phyloP scores from a whole-genome alignment of 2,888 invertebrate species.

The Metallyticus violacea region DNA sequence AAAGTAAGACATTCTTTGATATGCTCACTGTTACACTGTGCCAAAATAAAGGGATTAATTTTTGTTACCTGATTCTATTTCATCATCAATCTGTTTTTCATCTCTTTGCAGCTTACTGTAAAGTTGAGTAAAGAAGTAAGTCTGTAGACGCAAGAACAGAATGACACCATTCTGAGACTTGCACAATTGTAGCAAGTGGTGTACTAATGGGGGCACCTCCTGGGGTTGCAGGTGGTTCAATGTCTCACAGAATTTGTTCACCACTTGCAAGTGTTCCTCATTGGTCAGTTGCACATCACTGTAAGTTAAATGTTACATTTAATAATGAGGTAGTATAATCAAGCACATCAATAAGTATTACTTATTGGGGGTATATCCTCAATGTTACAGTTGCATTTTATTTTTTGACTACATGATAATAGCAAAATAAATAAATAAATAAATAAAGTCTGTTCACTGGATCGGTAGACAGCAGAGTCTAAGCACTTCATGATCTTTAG shows the following conservation, averaged over 20 bases:
- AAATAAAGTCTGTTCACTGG: too few species aligned
- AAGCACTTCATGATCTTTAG: too few species aligned
- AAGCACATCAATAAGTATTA: too few species aligned
- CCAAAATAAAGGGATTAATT: too few species aligned
- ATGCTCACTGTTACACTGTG: too few species aligned
- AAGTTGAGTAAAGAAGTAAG: constrained; percentile 47
- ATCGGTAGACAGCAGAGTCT: too few species aligned
- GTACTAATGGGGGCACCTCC: constrained; percentile 63
- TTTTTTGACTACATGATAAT: too few species aligned
- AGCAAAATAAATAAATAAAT: too few species aligned
- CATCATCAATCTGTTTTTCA: not conserved
- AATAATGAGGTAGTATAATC: not conserved
- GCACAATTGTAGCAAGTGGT: constrained; percentile 63
- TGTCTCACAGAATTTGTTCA: constrained; percentile 60
- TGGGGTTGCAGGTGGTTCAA: constrained; percentile 58
- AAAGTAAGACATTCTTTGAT: too few species aligned
- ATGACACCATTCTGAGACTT: constrained; percentile 47
- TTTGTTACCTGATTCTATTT: constrained; percentile 33
- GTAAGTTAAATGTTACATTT: constrained; percentile 33
- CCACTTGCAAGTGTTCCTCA: constrained; percentile 58
- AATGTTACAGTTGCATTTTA: too few species aligned
- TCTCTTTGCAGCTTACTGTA: constrained; percentile 28
- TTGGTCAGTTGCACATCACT: constrained; percentile 60
- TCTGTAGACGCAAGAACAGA: constrained; percentile 50
- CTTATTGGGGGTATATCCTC: too few species aligned